Percentiles rank a stretch among this genome's conserved stretches.
phyloP scores from a whole-genome alignment of 2,113 vertebrate genomes.

The Myotis lucifugus region DNA sequence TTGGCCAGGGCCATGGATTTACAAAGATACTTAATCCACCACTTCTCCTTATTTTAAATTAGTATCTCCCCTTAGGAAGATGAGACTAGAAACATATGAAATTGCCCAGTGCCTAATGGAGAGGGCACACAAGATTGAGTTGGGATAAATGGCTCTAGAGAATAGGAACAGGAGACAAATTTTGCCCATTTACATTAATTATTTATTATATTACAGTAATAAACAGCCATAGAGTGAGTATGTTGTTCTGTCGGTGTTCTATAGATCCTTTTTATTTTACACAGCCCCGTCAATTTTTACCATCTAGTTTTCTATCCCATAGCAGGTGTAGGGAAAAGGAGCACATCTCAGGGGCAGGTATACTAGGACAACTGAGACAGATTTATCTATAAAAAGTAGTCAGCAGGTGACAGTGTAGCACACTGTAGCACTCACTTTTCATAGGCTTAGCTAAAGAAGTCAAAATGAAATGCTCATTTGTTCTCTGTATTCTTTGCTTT shows the following conservation, averaged over 20 bases:
- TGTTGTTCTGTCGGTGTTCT: background rate
- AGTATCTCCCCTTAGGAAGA: background rate
- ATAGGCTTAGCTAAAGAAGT: background rate
- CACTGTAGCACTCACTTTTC: background rate
- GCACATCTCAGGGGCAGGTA: background rate
- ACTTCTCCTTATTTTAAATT: background rate
- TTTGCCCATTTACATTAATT: background rate
- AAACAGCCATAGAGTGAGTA: background rate
- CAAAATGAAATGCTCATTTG: constrained; percentile 25
- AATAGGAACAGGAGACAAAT: background rate
- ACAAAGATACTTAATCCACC: background rate
- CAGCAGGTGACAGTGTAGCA: background rate
- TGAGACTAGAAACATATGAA: background rate
- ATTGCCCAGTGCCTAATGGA: background rate
- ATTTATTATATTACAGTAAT: background rate
- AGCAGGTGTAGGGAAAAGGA: background rate
- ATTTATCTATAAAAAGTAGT: background rate
- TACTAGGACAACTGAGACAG: background rate
- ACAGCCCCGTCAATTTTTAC: background rate
- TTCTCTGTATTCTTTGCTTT: background rate
- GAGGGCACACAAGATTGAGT: background rate
- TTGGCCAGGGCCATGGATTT: background rate
- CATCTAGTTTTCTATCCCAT: background rate
- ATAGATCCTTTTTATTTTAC: background rate
- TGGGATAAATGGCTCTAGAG: background rate